These are phyloP conservation scores for Perizoma flavofasciatum DNA, from an alignment of 2,888 invertebrate species.

Conservation along the genomic window DNA sequence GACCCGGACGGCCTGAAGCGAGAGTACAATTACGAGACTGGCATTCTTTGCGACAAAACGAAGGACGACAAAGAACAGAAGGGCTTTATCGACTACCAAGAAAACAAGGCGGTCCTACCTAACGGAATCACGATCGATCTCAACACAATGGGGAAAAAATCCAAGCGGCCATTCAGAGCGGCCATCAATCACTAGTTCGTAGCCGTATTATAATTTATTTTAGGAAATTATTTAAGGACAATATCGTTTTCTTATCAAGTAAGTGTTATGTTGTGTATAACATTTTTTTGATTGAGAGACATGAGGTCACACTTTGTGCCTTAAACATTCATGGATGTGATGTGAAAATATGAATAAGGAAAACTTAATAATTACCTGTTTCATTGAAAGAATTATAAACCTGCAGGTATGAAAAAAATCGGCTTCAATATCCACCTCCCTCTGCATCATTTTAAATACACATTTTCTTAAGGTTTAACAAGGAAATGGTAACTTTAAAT, in stretches of 20 bases:
- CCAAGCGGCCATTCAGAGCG: constrained; percentile 86
- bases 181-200: constrained; percentile 74
- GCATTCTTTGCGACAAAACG: constrained; percentile 87
- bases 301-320: constrained; percentile 48
- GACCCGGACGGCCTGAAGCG: constrained; percentile 92
- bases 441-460: too few species aligned
- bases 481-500: too few species aligned
- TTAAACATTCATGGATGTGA: constrained; percentile 49
- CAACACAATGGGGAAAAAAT: constrained; percentile 88
- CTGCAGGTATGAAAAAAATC: too few species aligned
- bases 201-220: constrained; percentile 71
- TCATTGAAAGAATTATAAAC: constrained; percentile 1
- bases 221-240: constrained; percentile 71
- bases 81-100: constrained; percentile 89
- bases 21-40: constrained; percentile 92
- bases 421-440: too few species aligned
- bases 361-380: constrained; percentile 8
- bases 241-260: constrained; percentile 65
- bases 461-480: too few species aligned
- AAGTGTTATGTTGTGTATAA: constrained; percentile 54
- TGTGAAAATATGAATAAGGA: constrained; percentile 52
- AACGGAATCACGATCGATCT: constrained; percentile 89
- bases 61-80: constrained; percentile 82
- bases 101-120: constrained; percentile 88
- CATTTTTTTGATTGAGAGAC: constrained; percentile 44